Base-by-base conservation (phyloP, 2,797 vertebrate species). In the Dipus sagitta region DNA sequence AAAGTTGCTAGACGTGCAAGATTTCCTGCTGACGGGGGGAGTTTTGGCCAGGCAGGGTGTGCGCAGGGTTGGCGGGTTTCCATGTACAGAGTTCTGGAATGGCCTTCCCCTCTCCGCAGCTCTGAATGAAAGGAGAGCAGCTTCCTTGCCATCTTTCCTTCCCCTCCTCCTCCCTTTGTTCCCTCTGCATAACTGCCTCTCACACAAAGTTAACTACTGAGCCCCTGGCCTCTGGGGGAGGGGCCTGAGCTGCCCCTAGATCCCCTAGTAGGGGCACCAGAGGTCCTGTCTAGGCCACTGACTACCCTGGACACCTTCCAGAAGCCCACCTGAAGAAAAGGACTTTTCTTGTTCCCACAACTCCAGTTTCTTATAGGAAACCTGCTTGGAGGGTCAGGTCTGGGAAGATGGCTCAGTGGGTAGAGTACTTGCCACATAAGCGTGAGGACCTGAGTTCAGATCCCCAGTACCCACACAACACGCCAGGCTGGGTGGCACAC, bases 21-120 rank as follows among this genome's bases (percentile, higher is more conserved):
- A 80, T 93, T 97, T 93, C 75, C 86, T 88, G 86, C 87, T 95
- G 90, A 83, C 28, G 17, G 17, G 17, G 1, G 14, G 88, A 30
- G 67, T 90, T 60, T 58, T 68, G 28, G 85, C 28, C 2, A 1
- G 67, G 65, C 71, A 15, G 90, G 68, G 34, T 74, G 54, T 74
- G 54, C 21, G 0, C 21, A 11, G 2, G 71, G 6, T 58, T 92
- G 88, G 88, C 83, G 3, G 4, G 42, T n/a, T 83, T 86, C 93
- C 92, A 30, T 1, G 21, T 58, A 71, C 81, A 20, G 52, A 60
- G 12, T 80, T 95, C 18, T 38, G 2, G 0, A n/a, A 47, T 26
- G 75, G 74, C 79, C 74, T 52, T 70, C 6, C 58, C 82, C 72
- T 89, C 47, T 52, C 71, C 82, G 79, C 20, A 38, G 67, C 93